phyloP scores from a whole-genome alignment of 2,797 vertebrate genomes.

The Sebastes steindachneri region DNA sequence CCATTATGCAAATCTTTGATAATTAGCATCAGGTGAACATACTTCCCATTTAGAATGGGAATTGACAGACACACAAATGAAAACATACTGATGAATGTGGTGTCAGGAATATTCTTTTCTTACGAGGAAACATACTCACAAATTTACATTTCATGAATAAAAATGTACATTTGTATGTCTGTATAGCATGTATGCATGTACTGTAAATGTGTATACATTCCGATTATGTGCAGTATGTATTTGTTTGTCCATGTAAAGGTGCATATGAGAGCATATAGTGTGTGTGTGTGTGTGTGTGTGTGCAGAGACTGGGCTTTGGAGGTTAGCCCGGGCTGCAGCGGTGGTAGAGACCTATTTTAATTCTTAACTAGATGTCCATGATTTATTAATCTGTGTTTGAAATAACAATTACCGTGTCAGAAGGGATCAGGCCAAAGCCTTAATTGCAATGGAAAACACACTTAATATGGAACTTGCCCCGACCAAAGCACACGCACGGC shows the following conservation, averaged over 20 bases:
- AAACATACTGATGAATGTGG: background rate
- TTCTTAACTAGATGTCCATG: conserved; percentile 92
- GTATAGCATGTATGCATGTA: background rate
- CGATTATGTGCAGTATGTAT: background rate
- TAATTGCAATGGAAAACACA: conserved; percentile 92
- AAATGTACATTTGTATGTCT: background rate
- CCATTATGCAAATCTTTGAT: conserved; percentile 3
- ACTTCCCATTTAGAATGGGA: background rate
- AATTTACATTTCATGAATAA: background rate
- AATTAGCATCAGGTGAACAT: conserved; percentile 1
- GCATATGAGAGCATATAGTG: background rate
- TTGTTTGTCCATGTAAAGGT: background rate
- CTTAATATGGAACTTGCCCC: conserved; percentile 75
- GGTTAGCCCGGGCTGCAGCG: conserved; percentile 71
- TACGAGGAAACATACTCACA: background rate
- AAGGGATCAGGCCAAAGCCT: conserved; percentile 89
- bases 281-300: background rate
- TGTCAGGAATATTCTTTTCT: background rate
- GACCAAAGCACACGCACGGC: conserved; percentile 54
- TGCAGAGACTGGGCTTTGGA: conserved; percentile 68
- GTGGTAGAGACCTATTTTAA: conserved; percentile 89
- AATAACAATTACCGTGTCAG: conserved; percentile 94
- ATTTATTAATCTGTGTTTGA: conserved; percentile 96
- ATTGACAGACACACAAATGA: background rate
- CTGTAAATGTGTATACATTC: background rate